Base-by-base conservation (phyloP, 1,140 invertebrate species). In the Ylistrum balloti region DNA sequence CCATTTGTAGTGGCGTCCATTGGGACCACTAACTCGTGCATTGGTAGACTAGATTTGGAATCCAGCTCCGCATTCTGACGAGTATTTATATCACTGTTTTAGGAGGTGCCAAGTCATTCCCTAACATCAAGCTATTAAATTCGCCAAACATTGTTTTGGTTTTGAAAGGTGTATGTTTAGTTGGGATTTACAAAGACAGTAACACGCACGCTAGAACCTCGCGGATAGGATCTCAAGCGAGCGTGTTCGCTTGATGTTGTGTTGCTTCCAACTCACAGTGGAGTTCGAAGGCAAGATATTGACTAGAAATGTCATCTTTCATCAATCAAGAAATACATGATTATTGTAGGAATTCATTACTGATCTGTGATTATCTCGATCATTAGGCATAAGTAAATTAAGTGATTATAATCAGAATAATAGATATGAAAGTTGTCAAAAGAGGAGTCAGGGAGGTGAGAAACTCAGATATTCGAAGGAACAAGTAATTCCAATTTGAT, bases 1-100 rank as follows among this genome's bases (percentile, higher is more conserved):
- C 56, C 56, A 28, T 74, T 74, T 74, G 56, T 74, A 74, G 56
- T 5, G 56, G 56, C 22, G 56, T 28, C 56, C n/a, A 17, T 74
- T 28, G 56, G 56, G 56, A 74, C 22, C 28, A 74, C 56, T 74
- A 74, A 74, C 15, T 74, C 56, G 56, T 74, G 56, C n/a, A 74
- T 74, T 74, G 22, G 56, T 74, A 74, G 56, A 74, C 56, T 74
- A 74, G 56, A 74, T 74, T 74, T 74, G 56, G 56, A 74, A 74
- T 74, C 56, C 56, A 74, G 22, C 56, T 74, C 56, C 0, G 56
- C 5, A 74, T 74, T 28, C 56, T 74, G 56, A 74, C 56, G 11
- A 22, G 56, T 74, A 74, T 74, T 74, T 74, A 74, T 74, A 74
- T 28, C 56, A 74, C 56, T 74, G 56, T 28, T 74, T 74, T 74